Evolutionary conservation across 23 tunicate species (phyloP).

Genomic region (Halocynthia aurantium): DNA sequence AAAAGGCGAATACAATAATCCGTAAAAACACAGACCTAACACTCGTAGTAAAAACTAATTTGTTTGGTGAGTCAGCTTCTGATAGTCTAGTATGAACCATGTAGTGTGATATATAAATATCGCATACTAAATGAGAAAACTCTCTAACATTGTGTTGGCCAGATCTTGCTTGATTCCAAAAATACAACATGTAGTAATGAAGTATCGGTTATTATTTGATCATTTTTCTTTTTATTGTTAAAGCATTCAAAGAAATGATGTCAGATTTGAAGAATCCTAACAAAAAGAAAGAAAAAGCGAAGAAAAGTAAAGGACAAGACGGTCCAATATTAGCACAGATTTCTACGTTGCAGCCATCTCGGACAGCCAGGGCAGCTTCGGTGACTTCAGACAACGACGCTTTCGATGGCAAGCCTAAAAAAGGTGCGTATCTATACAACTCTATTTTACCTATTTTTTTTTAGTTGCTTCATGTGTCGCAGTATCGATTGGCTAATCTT

Average conservation of each 20-base stretch:
- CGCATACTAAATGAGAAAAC: neutral
- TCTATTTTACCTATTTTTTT: neutral
- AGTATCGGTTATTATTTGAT: no score
- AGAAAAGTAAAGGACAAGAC: conserved; percentile 20
- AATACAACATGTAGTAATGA: no score
- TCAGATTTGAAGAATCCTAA: conserved; percentile 51
- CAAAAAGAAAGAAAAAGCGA: neutral
- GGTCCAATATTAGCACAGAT: conserved; percentile 7
- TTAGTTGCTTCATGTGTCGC: no score
- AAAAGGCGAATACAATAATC: conserved; percentile 64
- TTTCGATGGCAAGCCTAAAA: conserved; percentile 48
- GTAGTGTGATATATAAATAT: neutral
- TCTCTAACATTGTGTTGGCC: neutral
- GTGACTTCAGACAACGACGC: conserved; percentile 22
- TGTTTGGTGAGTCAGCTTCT: conserved; percentile 47
- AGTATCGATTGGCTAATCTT: no score
- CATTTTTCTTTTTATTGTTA: neutral
- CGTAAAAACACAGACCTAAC: conserved; percentile 68
- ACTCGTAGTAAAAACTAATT: conserved; percentile 59
- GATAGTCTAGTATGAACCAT: neutral
- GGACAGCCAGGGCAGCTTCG: conserved; percentile 1
- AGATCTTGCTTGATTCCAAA: neutral
- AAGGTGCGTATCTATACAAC: conserved; percentile 31
- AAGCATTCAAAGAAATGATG: conserved; percentile 93
- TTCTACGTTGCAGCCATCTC: conserved; percentile 8